These are phyloP conservation scores for Psephotus haematonotus DNA, from an alignment of 2,113 vertebrate species.

Conservation along the genomic window DNA sequence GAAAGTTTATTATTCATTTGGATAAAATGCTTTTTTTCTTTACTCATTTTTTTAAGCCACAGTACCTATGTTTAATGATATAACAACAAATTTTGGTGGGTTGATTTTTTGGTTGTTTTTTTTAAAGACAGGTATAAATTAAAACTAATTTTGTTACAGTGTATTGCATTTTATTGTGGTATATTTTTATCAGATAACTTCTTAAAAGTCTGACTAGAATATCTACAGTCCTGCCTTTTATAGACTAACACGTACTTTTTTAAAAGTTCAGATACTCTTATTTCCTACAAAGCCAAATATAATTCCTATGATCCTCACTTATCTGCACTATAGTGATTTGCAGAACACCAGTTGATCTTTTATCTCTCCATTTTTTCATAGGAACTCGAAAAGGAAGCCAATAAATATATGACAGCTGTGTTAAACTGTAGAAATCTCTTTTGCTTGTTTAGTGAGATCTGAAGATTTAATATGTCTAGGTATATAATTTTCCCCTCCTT, in stretches of 20 bases:
- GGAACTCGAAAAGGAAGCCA: neutral
- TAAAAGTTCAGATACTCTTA: neutral
- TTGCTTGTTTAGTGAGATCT: neutral
- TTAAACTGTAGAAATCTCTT: neutral
- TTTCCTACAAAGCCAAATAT: neutral
- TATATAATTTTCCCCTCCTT: neutral
- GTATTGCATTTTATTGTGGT: neutral
- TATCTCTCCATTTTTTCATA: neutral
- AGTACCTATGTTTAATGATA: neutral
- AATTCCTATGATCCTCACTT: neutral
- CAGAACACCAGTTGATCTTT: neutral
- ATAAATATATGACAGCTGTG: neutral
- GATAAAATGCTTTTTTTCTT: neutral
- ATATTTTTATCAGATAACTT: neutral
- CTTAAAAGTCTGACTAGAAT: neutral
- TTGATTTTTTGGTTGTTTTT: neutral
- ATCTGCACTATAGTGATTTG: neutral
- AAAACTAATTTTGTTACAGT: neutral
- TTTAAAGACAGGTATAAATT: rapidly evolving
- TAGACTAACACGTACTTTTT: neutral
- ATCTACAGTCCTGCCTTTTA: neutral
- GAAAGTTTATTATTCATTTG: neutral
- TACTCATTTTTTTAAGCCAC: neutral
- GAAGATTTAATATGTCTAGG: neutral
- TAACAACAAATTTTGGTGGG: neutral